Conservation (phyloP, 2,888 invertebrate genomes). For the Melanchra persicariae region DNA sequence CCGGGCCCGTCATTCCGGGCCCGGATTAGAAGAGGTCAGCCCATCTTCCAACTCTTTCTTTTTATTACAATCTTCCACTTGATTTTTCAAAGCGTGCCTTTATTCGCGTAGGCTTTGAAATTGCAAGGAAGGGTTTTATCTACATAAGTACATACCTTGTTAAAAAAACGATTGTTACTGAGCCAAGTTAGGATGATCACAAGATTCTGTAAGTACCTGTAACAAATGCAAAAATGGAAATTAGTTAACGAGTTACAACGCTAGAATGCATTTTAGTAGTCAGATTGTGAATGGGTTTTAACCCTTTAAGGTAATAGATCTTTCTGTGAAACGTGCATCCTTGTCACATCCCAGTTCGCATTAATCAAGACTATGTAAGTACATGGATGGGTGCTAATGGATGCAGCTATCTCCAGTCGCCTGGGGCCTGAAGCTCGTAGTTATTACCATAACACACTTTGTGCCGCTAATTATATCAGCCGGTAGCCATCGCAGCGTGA, state of each 20-base stretch:
- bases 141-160: slow-evolving; percentile 34
- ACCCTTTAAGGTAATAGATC: not conserved
- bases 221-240: slow-evolving; percentile 32
- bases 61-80: slow-evolving; percentile 45
- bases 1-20: slow-evolving; percentile 17
- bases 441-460: slow-evolving; percentile 58
- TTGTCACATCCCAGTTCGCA: slow-evolving; percentile 2
- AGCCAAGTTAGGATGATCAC: slow-evolving; percentile 14
- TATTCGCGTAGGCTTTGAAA: slow-evolving; percentile 14
- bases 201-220: slow-evolving; percentile 27
- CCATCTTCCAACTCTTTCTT: slow-evolving; percentile 44
- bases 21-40: slow-evolving; percentile 46
- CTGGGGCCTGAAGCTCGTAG: slow-evolving; percentile 60
- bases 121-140: slow-evolving; percentile 6
- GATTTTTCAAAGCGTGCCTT: slow-evolving; percentile 31
- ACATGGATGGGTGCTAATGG: slow-evolving; percentile 52
- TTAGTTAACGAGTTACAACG: slow-evolving; percentile 1
- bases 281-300: no score
- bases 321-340: slow-evolving; percentile 1
- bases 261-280: not conserved
- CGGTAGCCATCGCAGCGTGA: slow-evolving; percentile 10
- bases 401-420: slow-evolving; percentile 38
- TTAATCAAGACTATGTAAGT: slow-evolving; percentile 25
- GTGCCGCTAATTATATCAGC: slow-evolving; percentile 61
- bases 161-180: not conserved